Percentiles rank a stretch among this genome's conserved stretches.
These are phyloP conservation scores for Grantiella picta DNA, from an alignment of 2,113 vertebrate genomes.

Conservation along the genomic window DNA sequence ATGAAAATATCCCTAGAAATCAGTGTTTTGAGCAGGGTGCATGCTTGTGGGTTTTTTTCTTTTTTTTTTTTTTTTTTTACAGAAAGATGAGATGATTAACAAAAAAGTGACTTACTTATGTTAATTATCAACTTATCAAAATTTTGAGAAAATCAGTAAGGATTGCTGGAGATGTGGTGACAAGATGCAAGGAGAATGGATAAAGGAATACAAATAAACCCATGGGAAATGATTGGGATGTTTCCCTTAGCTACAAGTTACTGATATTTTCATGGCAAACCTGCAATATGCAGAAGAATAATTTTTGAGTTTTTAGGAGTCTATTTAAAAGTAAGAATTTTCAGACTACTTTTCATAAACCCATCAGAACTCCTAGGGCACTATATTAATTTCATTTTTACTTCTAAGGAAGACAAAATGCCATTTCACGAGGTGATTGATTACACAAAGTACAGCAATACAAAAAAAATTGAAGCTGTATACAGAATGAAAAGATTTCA, in stretches of 20 bases:
- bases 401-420: background rate
- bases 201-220: slow-evolving; percentile 2
- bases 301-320: background rate
- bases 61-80: background rate
- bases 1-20: background rate
- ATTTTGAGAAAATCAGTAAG: background rate
- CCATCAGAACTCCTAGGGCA: background rate
- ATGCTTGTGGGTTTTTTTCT: background rate
- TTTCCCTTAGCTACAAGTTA: background rate
- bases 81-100: background rate
- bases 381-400: background rate
- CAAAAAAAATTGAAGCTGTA: background rate
- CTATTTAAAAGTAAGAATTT: background rate
- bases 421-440: background rate
- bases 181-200: background rate
- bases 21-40: background rate
- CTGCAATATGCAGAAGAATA: background rate
- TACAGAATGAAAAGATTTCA: background rate
- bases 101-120: background rate
- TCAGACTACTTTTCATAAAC: background rate
- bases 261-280: background rate
- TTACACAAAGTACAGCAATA: background rate
- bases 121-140: background rate
- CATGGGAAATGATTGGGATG: background rate
- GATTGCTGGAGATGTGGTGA: background rate